These are phyloP conservation scores for Platyscapa corneri DNA, from an alignment of 1,140 invertebrate species.

Conservation along the genomic window DNA sequence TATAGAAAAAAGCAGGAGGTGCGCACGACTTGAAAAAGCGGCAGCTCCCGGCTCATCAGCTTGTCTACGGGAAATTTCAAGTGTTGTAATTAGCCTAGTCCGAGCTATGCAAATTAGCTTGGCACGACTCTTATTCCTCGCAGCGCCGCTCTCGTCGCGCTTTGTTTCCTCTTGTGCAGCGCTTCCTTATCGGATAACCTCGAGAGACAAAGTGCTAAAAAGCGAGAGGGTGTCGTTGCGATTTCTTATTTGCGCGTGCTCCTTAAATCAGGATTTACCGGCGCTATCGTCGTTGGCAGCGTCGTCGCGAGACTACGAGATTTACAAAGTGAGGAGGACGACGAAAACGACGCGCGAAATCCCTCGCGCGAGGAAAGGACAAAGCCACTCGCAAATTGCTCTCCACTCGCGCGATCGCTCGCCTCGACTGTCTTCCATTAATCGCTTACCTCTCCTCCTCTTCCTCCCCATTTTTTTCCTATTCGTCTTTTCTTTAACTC, in stretches of 20 bases:
- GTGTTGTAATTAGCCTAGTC: slow-evolving; percentile 61
- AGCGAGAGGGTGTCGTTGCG: slow-evolving; percentile 5
- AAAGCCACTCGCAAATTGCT: slow-evolving; percentile 45
- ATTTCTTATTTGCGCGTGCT: slow-evolving; percentile 38
- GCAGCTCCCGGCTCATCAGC: slow-evolving; percentile 3
- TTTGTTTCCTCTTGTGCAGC: not conserved
- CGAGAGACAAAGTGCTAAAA: not conserved
- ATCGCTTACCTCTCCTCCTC: not conserved
- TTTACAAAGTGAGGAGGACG: slow-evolving; percentile 40
- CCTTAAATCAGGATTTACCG: slow-evolving; percentile 46
- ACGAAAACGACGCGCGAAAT: slow-evolving; percentile 32
- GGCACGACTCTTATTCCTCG: slow-evolving; percentile 52
- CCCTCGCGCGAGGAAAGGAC: not conserved
- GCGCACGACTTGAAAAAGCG: slow-evolving; percentile 26
- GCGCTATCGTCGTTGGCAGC: no score
- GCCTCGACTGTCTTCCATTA: not conserved
- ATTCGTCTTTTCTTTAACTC: not conserved
- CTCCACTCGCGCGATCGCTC: not conserved
- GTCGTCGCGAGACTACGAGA: not conserved
- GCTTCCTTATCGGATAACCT: not conserved
- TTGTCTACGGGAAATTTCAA: slow-evolving; percentile 59
- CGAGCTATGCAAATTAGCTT: slow-evolving; percentile 62
- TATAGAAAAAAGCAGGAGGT: not conserved
- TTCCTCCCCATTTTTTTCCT: not conserved
- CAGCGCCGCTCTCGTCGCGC: slow-evolving; percentile 31